Percentiles rank a stretch among this genome's conserved stretches.
Conservation (phyloP, 2,797 vertebrate genomes). For the Pseudomugil gertrudae region DNA sequence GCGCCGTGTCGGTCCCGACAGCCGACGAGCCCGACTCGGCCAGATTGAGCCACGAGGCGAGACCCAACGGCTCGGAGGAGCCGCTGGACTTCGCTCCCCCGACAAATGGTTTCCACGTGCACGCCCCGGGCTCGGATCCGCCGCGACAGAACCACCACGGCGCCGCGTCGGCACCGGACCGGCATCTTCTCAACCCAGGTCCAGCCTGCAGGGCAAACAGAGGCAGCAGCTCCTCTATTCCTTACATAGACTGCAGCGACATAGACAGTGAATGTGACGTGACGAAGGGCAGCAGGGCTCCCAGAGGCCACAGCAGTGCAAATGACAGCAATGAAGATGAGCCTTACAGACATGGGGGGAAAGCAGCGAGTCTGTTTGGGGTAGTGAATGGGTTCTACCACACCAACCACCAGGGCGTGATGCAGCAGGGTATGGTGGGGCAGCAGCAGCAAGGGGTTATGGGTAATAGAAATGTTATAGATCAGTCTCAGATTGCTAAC, state of each 20-base stretch:
- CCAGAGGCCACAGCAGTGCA: constrained; percentile 86
- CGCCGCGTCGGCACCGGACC: constrained; percentile 40
- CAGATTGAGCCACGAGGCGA: constrained; percentile 68
- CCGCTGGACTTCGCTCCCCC: constrained; percentile 11
- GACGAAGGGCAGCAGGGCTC: constrained; percentile 79
- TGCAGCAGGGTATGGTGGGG: constrained; percentile 54
- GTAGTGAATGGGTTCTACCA: constrained; percentile 82
- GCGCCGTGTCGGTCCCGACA: constrained; percentile 43
- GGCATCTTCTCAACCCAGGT: constrained; percentile 91
- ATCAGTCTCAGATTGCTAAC: constrained; percentile 77
- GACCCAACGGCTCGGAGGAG: constrained; percentile 43
- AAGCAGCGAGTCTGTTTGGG: constrained; percentile 61
- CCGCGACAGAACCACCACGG: constrained; percentile 52
- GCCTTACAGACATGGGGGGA: constrained; percentile 58
- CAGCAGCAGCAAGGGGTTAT: constrained; percentile 61
- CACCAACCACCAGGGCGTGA: constrained; percentile 74
- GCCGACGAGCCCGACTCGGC: constrained; percentile 75
- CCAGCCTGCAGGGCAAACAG: constrained; percentile 93
- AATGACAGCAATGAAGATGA: constrained; percentile 89
- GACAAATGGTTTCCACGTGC: constrained; percentile 76
- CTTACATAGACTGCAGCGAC: constrained; percentile 98
- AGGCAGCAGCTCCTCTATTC: constrained; percentile 94
- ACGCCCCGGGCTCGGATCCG: constrained; percentile 30
- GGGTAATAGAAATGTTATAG: constrained; percentile 61
- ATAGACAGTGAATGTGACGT: constrained; percentile 94